These are phyloP conservation scores for Carcinoscorpius rotundicauda DNA, from an alignment of 1,140 invertebrate genomes.

Conservation along the genomic window DNA sequence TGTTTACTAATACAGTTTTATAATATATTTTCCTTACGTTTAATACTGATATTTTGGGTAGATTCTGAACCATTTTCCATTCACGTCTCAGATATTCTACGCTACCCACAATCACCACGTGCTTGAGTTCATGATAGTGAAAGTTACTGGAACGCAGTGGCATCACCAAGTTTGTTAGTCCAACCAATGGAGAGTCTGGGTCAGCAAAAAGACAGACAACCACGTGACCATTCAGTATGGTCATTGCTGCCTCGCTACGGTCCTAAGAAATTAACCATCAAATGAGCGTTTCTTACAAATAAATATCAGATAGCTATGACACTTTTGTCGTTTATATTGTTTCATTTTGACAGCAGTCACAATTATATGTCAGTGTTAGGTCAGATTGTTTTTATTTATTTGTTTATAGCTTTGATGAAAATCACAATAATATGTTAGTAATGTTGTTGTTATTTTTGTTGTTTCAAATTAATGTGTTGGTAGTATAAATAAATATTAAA, in stretches of 20 bases:
- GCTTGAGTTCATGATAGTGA: constrained; percentile 98
- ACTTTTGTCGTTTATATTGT: no score
- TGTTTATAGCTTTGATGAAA: no score
- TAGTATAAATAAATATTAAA: no score
- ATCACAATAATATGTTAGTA: no score
- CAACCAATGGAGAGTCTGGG: constrained; percentile 93
- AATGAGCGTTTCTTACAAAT: background rate
- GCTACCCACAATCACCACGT: constrained; percentile 97
- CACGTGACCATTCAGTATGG: constrained; percentile 93
- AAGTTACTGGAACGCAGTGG: constrained; percentile 95
- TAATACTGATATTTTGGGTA: constrained; percentile 97
- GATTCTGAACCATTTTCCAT: constrained; percentile 99
- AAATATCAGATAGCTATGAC: background rate
- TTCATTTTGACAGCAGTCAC: no score
- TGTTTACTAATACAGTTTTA: no score
- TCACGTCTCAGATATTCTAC: constrained; percentile 91
- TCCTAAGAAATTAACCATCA: constrained; percentile 46
- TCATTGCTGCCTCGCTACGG: constrained; percentile 97
- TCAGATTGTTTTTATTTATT: no score
- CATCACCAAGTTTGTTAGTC: constrained; percentile 88
- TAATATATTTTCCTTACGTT: constrained; percentile 53
- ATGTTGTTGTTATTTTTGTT: no score
- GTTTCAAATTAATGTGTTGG: no score
- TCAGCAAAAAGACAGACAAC: constrained; percentile 98
- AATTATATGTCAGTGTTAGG: no score